These are phyloP conservation scores for Ciconia nigra DNA, from an alignment of 2,797 vertebrate species.

Conservation along the genomic window DNA sequence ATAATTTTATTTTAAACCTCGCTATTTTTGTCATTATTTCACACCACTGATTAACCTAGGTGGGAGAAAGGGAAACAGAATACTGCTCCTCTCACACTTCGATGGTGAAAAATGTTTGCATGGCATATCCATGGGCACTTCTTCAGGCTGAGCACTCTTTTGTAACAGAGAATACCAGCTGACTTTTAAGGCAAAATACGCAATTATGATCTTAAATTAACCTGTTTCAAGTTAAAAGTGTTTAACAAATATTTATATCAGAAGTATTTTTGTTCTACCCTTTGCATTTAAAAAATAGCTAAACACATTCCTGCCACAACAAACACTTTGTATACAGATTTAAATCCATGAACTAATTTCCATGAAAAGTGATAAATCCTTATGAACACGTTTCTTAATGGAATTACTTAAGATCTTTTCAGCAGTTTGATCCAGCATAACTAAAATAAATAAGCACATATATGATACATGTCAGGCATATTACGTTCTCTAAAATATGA, in stretches of 20 bases:
- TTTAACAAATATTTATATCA: neutral
- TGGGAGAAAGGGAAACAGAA: neutral
- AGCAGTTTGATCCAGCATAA: neutral
- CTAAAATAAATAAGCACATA: neutral
- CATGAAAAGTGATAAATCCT: neutral
- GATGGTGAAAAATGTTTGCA: neutral
- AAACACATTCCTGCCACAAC: neutral
- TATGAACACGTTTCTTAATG: neutral
- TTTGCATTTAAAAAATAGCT: neutral
- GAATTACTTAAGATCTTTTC: conserved; percentile 6
- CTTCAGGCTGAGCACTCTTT: neutral
- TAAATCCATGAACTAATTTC: neutral
- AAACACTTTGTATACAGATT: neutral
- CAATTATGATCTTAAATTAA: neutral
- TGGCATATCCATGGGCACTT: neutral
- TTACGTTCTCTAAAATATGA: neutral
- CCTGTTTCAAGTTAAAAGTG: neutral
- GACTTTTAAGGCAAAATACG: neutral
- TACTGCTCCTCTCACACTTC: neutral
- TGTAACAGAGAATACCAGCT: neutral
- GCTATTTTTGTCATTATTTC: neutral
- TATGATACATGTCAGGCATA: neutral
- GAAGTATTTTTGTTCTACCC: neutral
- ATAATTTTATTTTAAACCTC: neutral
- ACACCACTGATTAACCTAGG: neutral